Base-by-base conservation (phyloP, 1,140 invertebrate genomes). In the Cotesia chilonis region DNA sequence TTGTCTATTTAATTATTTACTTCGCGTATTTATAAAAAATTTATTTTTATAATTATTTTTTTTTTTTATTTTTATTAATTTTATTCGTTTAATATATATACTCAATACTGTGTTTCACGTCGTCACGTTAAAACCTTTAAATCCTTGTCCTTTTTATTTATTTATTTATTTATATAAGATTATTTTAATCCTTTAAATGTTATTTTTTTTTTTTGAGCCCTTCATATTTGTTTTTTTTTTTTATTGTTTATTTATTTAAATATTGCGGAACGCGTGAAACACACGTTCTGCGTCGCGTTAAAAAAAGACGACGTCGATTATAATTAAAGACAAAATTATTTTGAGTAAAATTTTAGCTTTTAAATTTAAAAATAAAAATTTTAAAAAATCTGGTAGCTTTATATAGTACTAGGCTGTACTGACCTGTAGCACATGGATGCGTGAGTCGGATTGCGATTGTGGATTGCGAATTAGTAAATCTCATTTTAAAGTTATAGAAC, bases 351-450 rank as follows among this genome's bases (percentile, higher is more conserved):
- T 60, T 61, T 28, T 28, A 28, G 1, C 1, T 28, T 28, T 28
- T 28, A 28, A 28, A 28, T 28, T 28, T 28, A 28, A 28, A 1
- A 28, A 28, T 28, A 28, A 28, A 28, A 41, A 64, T 61, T 59
- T 37, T 63, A 70, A 37, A 38, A 78, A 38, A 78, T 80, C 72
- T 80, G 81, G 77, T 83, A 84, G 83, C 83, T 85, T 81, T 84
- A 82, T 83, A 81, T 83, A 83, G 83, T 83, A 85, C 80, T 85
- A 85, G 85, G 84, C 84, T 86, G 85, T 87, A 86, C 85, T 87
- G 85, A 86, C 85, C 85, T 86, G 85, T 87, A 86, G 85, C 85
- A 87, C 85, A 87, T 86, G 85, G 85, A 87, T 86, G 84, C 84
- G 82, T 82, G 79, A 85, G 83, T 80, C 79, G 78, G 66, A 73